phyloP scores from a whole-genome alignment of 2,113 vertebrate species.

The Passer montanus region DNA sequence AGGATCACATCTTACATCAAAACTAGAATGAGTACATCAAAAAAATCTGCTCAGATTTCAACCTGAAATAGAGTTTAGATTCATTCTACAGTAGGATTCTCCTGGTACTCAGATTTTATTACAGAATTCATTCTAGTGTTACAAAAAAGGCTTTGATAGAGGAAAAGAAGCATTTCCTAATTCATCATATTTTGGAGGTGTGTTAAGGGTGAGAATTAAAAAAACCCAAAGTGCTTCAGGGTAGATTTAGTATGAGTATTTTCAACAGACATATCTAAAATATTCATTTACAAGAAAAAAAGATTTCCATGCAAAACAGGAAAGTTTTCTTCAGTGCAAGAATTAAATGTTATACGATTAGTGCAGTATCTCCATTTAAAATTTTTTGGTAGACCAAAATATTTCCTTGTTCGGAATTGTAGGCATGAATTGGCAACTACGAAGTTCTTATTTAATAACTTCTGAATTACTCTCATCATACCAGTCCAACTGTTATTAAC shows the following conservation, averaged over 20 bases:
- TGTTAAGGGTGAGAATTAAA: background rate
- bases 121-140: background rate
- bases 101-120: background rate
- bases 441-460: background rate
- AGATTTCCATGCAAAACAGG: background rate
- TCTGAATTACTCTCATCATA: background rate
- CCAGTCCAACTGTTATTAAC: background rate
- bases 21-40: background rate
- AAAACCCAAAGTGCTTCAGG: background rate
- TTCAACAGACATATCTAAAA: background rate
- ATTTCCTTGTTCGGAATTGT: background rate
- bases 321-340: background rate
- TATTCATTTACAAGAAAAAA: background rate
- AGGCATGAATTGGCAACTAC: background rate
- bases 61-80: background rate
- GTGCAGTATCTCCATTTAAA: background rate
- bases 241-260: background rate
- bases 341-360: background rate
- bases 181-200: background rate
- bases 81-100: background rate
- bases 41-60: background rate
- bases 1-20: background rate
- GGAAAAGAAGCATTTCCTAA: background rate
- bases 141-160: background rate
- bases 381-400: background rate